These are phyloP conservation scores for Trachelus stipa DNA, from an alignment of 2,888 invertebrate species.

Conservation along the genomic window DNA sequence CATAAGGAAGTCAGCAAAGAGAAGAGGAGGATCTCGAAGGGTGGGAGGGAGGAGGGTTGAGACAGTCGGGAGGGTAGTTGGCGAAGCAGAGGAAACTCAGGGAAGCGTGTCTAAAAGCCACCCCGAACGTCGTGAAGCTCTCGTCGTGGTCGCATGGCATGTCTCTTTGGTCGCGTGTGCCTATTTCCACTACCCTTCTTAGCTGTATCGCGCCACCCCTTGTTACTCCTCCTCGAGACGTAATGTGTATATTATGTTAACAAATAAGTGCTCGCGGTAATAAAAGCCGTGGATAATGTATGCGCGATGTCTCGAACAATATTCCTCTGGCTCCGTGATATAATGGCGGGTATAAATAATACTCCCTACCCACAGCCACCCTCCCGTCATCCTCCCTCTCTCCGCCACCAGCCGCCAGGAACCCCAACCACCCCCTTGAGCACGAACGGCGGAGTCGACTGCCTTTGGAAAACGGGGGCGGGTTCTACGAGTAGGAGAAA, in stretches of 20 bases:
- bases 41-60: not conserved
- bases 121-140: slow-evolving; percentile 12
- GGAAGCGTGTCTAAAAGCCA: slow-evolving; percentile 50
- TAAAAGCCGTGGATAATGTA: slow-evolving; percentile 60
- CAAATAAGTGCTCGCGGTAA: slow-evolving; percentile 63
- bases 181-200: not conserved
- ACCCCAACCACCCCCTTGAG: not conserved
- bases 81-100: not conserved
- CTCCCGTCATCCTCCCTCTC: not conserved
- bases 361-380: slow-evolving; percentile 33
- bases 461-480: not conserved
- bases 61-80: not conserved
- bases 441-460: not conserved
- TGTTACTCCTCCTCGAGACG: slow-evolving; percentile 16
- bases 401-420: not conserved
- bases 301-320: slow-evolving; percentile 63
- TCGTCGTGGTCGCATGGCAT: not conserved
- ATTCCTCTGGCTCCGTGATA: slow-evolving; percentile 57
- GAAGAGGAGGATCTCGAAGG: not conserved
- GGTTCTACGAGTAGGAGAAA: not conserved
- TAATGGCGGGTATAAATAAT: slow-evolving; percentile 62
- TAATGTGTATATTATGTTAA: slow-evolving; percentile 65
- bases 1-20: not conserved
- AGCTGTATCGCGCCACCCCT: slow-evolving; percentile 10
- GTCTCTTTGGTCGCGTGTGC: slow-evolving; percentile 8